Conservation (phyloP, 2,888 invertebrate species). For the Lepidocyrtoides sp. region DNA sequence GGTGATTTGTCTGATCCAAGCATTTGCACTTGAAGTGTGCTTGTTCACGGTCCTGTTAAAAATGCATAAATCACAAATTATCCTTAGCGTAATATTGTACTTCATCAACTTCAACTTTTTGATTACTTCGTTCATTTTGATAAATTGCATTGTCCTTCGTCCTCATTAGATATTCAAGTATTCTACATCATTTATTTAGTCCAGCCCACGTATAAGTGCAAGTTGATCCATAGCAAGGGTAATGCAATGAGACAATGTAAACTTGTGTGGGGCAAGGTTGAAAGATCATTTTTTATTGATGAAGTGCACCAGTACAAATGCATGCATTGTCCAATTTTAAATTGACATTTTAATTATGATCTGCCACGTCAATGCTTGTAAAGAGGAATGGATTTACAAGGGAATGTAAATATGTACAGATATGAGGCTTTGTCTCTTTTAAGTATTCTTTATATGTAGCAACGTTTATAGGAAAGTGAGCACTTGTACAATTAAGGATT, state of each 20-base stretch:
- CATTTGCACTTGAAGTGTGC: slow-evolving; percentile 26
- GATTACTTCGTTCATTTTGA: slow-evolving; percentile 84
- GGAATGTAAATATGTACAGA: too few relatives aligned
- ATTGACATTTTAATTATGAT: slow-evolving; percentile 33
- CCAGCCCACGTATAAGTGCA: neutral
- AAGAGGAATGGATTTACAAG: too few relatives aligned
- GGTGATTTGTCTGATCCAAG: neutral
- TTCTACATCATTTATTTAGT: too few relatives aligned
- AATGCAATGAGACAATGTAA: neutral
- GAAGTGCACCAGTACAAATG: neutral
- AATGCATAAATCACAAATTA: slow-evolving; percentile 65
- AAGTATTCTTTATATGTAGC: too few relatives aligned
- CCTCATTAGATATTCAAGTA: neutral
- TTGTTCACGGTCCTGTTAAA: slow-evolving; percentile 56
- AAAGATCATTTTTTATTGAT: neutral
- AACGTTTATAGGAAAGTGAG: too few relatives aligned
- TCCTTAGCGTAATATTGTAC: slow-evolving; percentile 51
- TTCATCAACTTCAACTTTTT: slow-evolving; percentile 82
- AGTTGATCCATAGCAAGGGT: too few relatives aligned
- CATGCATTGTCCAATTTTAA: neutral
- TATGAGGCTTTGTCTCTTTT: too few relatives aligned
- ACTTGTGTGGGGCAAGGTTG: neutral
- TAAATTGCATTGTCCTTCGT: slow-evolving; percentile 80
- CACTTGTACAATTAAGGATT: too few relatives aligned
- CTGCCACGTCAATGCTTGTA: neutral